Evolutionary conservation across 2,113 vertebrate genomes (phyloP).

Genomic region (Hippopotamus amphibius): DNA sequence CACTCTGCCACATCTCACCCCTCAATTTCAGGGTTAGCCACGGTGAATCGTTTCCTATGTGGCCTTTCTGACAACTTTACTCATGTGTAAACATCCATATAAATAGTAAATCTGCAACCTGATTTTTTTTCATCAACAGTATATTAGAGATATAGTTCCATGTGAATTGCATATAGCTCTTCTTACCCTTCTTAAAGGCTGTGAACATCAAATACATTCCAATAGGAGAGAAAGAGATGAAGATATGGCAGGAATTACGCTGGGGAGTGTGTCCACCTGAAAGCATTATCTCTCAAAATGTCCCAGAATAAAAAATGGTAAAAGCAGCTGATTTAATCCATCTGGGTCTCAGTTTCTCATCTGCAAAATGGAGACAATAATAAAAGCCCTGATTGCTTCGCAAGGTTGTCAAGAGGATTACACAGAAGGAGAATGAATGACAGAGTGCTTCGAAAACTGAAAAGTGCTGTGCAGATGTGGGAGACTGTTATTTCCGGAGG

Average conservation of each 20-base stretch:
- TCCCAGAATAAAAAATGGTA: background rate
- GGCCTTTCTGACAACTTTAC: constrained; percentile 6
- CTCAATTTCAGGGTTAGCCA: constrained; percentile 27
- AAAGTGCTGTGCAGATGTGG: background rate
- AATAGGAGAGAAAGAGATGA: background rate
- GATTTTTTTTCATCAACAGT: background rate
- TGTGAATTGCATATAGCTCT: background rate
- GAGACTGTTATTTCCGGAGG: background rate
- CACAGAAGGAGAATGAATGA: background rate
- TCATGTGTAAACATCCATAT: background rate
- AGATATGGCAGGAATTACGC: background rate
- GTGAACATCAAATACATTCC: background rate
- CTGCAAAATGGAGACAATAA: constrained; percentile 20
- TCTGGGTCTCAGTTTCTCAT: constrained; percentile 49
- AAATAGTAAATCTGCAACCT: background rate
- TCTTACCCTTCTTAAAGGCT: background rate
- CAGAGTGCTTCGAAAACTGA: background rate
- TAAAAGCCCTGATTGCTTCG: background rate
- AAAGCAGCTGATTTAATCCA: background rate
- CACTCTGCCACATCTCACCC: background rate
- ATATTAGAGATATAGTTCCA: background rate
- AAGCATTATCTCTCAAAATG: background rate
- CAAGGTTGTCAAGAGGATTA: background rate
- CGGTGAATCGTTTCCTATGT: background rate
- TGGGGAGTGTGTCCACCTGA: background rate